Percentiles rank a stretch among this genome's conserved stretches.
These are phyloP conservation scores for Pantala flavescens DNA, from an alignment of 1,140 invertebrate species.

Conservation along the genomic window DNA sequence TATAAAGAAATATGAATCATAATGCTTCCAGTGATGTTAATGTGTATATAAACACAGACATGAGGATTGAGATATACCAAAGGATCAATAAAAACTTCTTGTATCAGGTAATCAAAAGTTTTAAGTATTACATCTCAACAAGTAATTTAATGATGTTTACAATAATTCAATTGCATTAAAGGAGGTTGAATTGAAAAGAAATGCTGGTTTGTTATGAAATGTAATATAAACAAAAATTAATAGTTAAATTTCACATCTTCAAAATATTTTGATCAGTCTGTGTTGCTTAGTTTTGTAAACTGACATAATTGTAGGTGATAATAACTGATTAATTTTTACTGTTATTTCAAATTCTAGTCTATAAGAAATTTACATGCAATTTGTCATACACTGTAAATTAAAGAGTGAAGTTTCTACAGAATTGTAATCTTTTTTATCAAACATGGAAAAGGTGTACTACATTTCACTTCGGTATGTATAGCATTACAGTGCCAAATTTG, in stretches of 20 bases:
- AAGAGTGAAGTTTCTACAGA: neutral
- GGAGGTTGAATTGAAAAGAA: neutral
- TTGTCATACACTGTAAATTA: slow-evolving; percentile 4
- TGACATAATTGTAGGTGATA: neutral
- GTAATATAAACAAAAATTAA: neutral
- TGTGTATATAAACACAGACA: no score
- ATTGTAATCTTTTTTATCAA: neutral
- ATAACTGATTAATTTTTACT: neutral
- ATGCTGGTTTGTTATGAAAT: neutral
- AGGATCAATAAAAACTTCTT: no score
- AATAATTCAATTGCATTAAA: neutral
- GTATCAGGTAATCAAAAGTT: neutral
- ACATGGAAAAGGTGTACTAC: neutral
- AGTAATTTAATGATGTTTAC: neutral
- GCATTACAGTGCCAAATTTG: neutral
- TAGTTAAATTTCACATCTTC: neutral
- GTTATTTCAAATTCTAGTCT: neutral
- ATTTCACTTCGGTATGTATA: neutral
- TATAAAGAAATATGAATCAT: no score
- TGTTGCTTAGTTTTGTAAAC: slow-evolving; percentile 7
- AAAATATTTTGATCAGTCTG: neutral
- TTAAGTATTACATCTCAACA: neutral
- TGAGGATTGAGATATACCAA: no score
- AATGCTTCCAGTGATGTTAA: no score
- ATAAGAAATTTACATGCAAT: neutral